Evolutionary conservation across 2,113 vertebrate genomes (phyloP), one percentile per base, ranked within the genome.

Genomic region (Campylorhamphus procurvoides): DNA sequence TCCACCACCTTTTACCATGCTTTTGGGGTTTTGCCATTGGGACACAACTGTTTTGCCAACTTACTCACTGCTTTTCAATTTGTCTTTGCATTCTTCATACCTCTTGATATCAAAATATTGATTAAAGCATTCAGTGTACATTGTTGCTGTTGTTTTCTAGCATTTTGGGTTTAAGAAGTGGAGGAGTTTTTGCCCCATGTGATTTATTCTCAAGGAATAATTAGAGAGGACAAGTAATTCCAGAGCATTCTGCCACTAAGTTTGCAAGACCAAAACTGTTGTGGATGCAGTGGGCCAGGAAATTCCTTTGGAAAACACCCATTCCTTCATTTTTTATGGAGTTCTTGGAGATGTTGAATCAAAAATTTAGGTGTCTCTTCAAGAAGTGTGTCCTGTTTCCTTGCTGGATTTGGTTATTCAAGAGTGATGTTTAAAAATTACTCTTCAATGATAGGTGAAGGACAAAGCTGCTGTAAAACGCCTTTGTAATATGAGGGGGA

Each of bases 11-110:
- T 89, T 91, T 78, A 31, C 40, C 46, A n/a, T 89, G 33, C 31
- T 19, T 88, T 93, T 84, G 53, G 72, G 20, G n/a, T 60, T 94
- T 88, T 92, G 33, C 29, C 60, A 46, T 46, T 84, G 84, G 74
- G 62, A 64, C 76, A 53, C 29, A 33, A 67, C 67, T 55, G 11
- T 75, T 90, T 80, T 84, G 29, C 72, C 75, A 53, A 66, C 89
- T 91, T 29, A 55, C 55, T 90, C 58, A 28, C 35, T 67, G 46
- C 55, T 89, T 74, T 91, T 72, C 53, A 55, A 1, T 93, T 90
- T 89, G 25, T 67, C 58, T 76, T 73, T 84, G 55, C 55, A 7
- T 87, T 92, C 39, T 87, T 90, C 66, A 88, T 40, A 80, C 25
- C 13, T 77, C 56, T 67, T 72, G 66, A 79, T 80, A 88, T 56